phyloP scores from a whole-genome alignment of 2,113 vertebrate genomes.

The Campylomormyrus tamandua region DNA sequence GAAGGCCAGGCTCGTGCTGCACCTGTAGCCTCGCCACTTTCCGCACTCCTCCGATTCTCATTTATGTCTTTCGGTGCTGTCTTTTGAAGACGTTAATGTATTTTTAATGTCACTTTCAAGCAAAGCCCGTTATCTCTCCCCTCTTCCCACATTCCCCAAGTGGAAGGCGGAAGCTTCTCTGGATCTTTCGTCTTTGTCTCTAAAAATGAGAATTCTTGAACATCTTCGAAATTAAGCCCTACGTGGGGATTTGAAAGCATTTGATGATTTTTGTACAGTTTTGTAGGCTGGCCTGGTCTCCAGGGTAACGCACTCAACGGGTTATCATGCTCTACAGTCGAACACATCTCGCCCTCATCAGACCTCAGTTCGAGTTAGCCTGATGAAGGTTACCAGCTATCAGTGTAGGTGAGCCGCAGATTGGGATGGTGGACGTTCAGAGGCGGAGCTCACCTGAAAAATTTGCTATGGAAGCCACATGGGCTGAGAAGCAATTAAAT shows the following conservation, averaged over 20 bases:
- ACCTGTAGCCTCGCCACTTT: not conserved
- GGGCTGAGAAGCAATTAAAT: not conserved
- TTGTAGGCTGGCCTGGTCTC: not conserved
- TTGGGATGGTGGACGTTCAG: not conserved
- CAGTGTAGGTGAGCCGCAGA: not conserved
- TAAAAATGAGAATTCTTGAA: not conserved
- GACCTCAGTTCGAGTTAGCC: not conserved
- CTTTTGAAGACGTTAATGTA: slow-evolving; percentile 7
- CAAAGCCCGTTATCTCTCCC: not conserved
- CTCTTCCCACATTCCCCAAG: not conserved
- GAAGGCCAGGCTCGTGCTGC: not conserved
- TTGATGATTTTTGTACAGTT: not conserved
- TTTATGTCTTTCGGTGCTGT: not conserved
- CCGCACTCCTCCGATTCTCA: not conserved
- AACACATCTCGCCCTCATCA: not conserved
- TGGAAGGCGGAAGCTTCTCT: not conserved
- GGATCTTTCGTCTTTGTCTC: not conserved
- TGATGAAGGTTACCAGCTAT: not conserved
- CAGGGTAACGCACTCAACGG: not conserved
- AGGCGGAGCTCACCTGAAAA: not conserved
- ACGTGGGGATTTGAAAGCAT: not conserved
- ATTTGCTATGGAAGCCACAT: not conserved
- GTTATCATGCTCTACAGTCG: not conserved
- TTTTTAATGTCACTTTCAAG: slow-evolving; percentile 17
- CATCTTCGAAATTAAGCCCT: not conserved